These are phyloP conservation scores for Notoglanidium macrostoma DNA, from an alignment of 2,797 vertebrate genomes.

Conservation along the genomic window DNA sequence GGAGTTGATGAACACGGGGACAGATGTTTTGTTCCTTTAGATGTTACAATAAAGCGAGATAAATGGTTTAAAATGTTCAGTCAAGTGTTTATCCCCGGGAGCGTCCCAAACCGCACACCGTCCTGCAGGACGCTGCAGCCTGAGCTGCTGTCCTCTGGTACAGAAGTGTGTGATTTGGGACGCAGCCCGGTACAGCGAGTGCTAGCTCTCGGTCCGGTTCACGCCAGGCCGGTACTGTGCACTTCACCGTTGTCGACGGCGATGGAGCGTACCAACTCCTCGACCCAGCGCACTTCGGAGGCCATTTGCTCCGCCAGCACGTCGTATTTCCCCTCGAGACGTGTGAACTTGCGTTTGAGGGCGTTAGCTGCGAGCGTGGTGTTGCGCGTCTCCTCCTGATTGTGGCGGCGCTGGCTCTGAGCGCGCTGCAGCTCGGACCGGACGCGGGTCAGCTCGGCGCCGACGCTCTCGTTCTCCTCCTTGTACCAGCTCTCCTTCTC, in stretches of 20 bases:
- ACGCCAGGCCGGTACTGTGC: slow-evolving; percentile 77
- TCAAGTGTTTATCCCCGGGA: not conserved
- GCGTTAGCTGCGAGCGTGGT: slow-evolving; percentile 83
- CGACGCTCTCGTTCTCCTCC: slow-evolving; percentile 91
- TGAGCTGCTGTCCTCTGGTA: not conserved
- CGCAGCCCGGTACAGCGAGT: not conserved
- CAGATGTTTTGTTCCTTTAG: not conserved
- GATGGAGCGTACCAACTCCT: slow-evolving; percentile 89
- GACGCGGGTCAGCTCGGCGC: slow-evolving; percentile 84
- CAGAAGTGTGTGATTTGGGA: not conserved
- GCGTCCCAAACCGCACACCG: not conserved
- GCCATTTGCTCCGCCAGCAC: slow-evolving; percentile 88
- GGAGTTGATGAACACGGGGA: no score
- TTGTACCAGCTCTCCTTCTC: slow-evolving; percentile 96
- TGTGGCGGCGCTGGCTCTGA: slow-evolving; percentile 85
- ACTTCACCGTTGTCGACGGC: slow-evolving; percentile 75
- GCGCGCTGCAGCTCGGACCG: slow-evolving; percentile 88
- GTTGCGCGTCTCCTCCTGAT: slow-evolving; percentile 84
- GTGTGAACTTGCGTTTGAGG: slow-evolving; percentile 87
- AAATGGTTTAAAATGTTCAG: not conserved
- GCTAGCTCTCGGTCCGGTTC: slow-evolving; percentile 30
- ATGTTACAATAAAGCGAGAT: not conserved
- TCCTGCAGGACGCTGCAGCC: not conserved
- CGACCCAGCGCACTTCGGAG: slow-evolving; percentile 90
- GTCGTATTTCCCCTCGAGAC: slow-evolving; percentile 92